Evolutionary conservation across 2,888 invertebrate genomes (phyloP).

Genomic region (Odontocolon sp.): DNA sequence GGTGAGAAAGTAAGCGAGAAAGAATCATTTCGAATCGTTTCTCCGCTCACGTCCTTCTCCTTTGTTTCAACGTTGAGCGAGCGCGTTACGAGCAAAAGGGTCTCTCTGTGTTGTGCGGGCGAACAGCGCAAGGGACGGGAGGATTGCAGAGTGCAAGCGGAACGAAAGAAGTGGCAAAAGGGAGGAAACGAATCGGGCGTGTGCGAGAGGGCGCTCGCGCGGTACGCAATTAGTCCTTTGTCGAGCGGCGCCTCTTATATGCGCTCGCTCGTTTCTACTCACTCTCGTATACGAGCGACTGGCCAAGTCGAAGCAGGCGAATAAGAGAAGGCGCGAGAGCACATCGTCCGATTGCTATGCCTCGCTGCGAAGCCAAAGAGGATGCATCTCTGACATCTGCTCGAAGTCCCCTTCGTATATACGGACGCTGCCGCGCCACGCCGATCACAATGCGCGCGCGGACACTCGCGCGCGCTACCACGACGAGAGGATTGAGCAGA

Average conservation of each 20-base stretch:
- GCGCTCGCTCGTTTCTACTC: constrained; percentile 34
- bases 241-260: constrained; percentile 50
- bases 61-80: constrained; percentile 45
- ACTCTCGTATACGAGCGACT: constrained; percentile 30
- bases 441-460: constrained; percentile 30
- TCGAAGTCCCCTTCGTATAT: constrained; percentile 20
- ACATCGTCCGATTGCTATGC: constrained; percentile 29
- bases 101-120: not conserved
- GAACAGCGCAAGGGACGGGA: constrained; percentile 11
- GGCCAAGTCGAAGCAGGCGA: not conserved
- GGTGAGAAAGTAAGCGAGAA: constrained; percentile 10
- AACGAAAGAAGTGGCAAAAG: constrained; percentile 52
- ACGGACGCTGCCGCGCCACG: constrained; percentile 20
- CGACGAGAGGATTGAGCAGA: constrained; percentile 31
- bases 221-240: constrained; percentile 69
- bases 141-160: constrained; percentile 34
- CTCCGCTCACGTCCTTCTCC: constrained; percentile 35
- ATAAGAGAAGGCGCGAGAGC: constrained; percentile 29
- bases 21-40: constrained; percentile 55
- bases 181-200: constrained; percentile 58
- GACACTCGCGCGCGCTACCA: not conserved
- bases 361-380: constrained; percentile 18
- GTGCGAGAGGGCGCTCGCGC: constrained; percentile 56
- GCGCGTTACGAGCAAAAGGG: not conserved
- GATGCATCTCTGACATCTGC: constrained; percentile 65